Evolutionary conservation across 2,888 invertebrate genomes (phyloP).

Genomic region (Scaptomyza flava): DNA sequence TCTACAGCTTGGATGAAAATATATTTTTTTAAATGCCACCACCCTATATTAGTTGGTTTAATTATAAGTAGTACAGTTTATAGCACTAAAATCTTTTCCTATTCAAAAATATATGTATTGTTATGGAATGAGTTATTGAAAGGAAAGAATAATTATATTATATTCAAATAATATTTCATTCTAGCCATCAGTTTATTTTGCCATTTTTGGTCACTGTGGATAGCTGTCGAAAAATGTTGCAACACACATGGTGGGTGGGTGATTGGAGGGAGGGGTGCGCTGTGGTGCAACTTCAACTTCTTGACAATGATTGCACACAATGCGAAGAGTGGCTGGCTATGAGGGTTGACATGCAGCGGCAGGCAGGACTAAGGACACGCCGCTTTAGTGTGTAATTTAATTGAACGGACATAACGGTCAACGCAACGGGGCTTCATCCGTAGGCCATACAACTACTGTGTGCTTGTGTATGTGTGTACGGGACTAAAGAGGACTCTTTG

Average conservation of each 20-base stretch:
- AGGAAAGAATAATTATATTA: too few species aligned
- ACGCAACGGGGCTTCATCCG: constrained; percentile 32
- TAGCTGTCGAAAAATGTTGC: constrained; percentile 54
- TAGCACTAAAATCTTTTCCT: too few species aligned
- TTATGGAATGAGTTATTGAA: too few species aligned
- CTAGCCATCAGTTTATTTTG: not conserved
- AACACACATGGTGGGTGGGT: constrained; percentile 25
- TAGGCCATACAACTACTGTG: constrained; percentile 12
- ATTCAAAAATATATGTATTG: too few species aligned
- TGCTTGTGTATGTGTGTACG: constrained; percentile 26
- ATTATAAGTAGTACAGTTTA: too few species aligned
- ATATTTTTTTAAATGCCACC: not conserved
- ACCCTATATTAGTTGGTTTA: too few species aligned
- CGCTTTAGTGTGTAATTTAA: constrained; percentile 78
- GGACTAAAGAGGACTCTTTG: constrained; percentile 77
- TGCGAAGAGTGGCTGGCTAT: constrained; percentile 45
- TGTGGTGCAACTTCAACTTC: constrained; percentile 61
- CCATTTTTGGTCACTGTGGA: constrained; percentile 31
- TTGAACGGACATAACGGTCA: constrained; percentile 77
- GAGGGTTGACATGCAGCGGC: constrained; percentile 47
- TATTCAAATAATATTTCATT: too few species aligned
- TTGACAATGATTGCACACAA: constrained; percentile 76
- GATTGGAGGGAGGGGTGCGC: constrained; percentile 6
- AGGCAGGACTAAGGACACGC: constrained; percentile 55
- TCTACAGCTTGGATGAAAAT: not conserved